phyloP scores from a whole-genome alignment of 2,797 vertebrate genomes.

The Bufotes viridis region DNA sequence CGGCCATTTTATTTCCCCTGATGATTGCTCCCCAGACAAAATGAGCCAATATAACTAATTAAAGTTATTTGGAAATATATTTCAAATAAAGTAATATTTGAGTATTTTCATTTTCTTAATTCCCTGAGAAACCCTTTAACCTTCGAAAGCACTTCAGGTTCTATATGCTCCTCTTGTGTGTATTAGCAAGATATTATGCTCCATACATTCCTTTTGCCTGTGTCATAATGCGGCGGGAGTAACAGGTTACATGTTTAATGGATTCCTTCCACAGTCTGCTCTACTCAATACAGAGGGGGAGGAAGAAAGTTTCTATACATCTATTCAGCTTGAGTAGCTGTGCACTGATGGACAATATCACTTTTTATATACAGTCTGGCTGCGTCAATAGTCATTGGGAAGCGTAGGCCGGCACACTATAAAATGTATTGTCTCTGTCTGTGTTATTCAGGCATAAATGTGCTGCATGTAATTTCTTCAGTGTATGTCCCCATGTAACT shows the following conservation, averaged over 20 bases:
- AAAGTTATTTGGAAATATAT: background rate
- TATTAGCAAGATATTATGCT: background rate
- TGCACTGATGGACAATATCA: background rate
- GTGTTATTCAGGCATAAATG: background rate
- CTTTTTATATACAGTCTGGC: background rate
- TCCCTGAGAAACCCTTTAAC: background rate
- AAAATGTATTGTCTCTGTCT: background rate
- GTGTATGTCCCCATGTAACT: background rate
- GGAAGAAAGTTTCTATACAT: slow-evolving; percentile 18
- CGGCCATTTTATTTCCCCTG: too few relatives aligned
- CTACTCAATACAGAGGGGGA: background rate
- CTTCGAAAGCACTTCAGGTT: background rate
- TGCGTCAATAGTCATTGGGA: background rate
- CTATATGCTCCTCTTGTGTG: background rate
- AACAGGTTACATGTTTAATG: slow-evolving; percentile 17
- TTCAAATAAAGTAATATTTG: too few relatives aligned
- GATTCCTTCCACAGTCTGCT: slow-evolving; percentile 9
- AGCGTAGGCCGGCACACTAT: background rate
- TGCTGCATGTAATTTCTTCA: background rate
- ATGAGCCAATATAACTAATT: background rate
- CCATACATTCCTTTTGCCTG: slow-evolving; percentile 26
- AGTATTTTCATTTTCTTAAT: too few relatives aligned
- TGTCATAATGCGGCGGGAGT: slow-evolving; percentile 14
- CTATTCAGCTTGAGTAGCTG: background rate
- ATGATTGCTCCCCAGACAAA: too few relatives aligned